Evolutionary conservation across 2,797 vertebrate species (phyloP).

Genomic region (Clarias pachynema): DNA sequence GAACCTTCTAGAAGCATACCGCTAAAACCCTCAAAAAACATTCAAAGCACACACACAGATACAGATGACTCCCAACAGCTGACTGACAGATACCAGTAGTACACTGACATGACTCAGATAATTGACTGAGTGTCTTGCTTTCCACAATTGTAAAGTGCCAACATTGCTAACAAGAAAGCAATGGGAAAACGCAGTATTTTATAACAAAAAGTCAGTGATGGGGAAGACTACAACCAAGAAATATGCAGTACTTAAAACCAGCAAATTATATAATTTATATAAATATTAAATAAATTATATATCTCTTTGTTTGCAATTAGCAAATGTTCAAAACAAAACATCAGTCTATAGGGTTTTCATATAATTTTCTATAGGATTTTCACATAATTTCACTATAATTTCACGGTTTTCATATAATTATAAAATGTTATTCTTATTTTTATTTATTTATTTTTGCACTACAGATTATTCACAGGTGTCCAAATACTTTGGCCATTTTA

Average conservation of each 20-base stretch:
- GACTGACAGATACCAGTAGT: constrained; percentile 75
- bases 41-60: constrained; percentile 45
- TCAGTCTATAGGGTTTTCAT: background rate
- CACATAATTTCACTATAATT: no score
- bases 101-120: constrained; percentile 82
- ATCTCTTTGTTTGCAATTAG: no score
- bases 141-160: constrained; percentile 63
- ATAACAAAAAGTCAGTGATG: background rate
- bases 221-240: background rate
- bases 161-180: background rate
- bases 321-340: background rate
- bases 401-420: no score
- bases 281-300: no score
- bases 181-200: background rate
- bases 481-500: background rate
- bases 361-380: background rate
- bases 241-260: background rate
- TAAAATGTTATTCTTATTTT: no score
- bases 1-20: constrained; percentile 57
- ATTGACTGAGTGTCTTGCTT: constrained; percentile 79
- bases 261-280: no score
- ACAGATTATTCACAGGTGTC: background rate
- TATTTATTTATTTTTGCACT: background rate
- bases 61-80: constrained; percentile 57
- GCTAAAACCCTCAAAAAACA: constrained; percentile 44